Conservation (phyloP, 2,113 vertebrate species). For the Nestor notabilis region DNA sequence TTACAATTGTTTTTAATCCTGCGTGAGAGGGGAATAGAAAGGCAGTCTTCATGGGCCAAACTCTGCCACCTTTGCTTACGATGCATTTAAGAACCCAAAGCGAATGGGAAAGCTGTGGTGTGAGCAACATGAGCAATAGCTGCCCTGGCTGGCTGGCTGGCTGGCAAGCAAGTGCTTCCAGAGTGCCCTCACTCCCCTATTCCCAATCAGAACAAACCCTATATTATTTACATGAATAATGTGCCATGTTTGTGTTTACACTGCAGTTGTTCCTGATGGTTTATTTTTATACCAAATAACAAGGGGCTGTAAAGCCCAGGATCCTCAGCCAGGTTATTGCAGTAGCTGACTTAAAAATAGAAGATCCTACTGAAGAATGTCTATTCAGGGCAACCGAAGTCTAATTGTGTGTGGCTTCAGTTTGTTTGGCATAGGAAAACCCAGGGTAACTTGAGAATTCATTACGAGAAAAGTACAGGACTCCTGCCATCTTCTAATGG, state of each 20-base stretch:
- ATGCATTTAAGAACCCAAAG: background rate
- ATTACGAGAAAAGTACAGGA: constrained; percentile 76
- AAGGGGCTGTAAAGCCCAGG: background rate
- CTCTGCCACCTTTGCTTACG: background rate
- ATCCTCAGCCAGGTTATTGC: background rate
- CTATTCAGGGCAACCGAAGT: background rate
- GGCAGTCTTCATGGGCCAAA: background rate
- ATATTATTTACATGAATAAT: background rate
- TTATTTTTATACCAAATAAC: constrained; percentile 24
- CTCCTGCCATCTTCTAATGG: constrained; percentile 79
- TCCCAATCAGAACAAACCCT: background rate
- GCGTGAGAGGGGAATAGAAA: background rate
- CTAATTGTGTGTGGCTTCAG: constrained; percentile 71
- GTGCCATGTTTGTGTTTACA: background rate
- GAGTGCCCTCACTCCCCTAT: background rate
- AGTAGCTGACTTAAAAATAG: constrained; percentile 55
- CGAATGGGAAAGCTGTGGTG: background rate
- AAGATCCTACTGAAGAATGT: constrained; percentile 46
- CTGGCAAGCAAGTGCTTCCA: background rate
- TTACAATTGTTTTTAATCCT: background rate
- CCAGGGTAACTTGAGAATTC: constrained; percentile 76
- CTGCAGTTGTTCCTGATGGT: background rate
- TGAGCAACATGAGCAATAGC: background rate
- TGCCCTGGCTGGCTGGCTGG: background rate
- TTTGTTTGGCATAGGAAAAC: constrained; percentile 71